Evolutionary conservation across 2,888 invertebrate genomes (phyloP), one percentile per base, ranked within the genome.

Genomic region (Synergus gifuensis): DNA sequence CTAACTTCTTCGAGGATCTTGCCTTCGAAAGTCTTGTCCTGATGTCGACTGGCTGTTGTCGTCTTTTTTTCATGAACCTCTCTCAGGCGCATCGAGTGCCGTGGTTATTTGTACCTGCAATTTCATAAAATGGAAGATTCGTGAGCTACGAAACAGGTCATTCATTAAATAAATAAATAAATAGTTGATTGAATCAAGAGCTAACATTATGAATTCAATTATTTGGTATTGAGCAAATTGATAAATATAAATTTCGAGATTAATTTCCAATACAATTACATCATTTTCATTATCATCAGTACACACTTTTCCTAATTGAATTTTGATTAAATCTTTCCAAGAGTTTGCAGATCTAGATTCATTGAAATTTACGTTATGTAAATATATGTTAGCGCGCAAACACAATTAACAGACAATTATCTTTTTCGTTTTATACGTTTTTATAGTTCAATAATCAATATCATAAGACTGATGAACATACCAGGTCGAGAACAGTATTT

Each of bases 101-200:
- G 88, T 89, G 90, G 91, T 91, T 91, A 91, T 91, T 90, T 91
- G 84, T 90, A 91, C 81, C 91, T 91, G 80, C 0, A 73, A 73
- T 54, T n/a, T 54, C 8, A 49, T 16, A 73, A 28, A n/a, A 58
- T n/a, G 54, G n/a, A 54, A 58, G 5, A 62, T 14, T 62, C 1
- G 12, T 62, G 28, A 62, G 28, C 2, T 46, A 11, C 28, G 28
- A 28, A 28, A 28, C 28, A 28, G 28, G 28, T 28, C 28, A 3
- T 28, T 28, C 3, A 28, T 28, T 28, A 28, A 28, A 28, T 36
- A 36, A 36, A 36, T 36, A 36, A 36, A 36, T 36, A 36, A 36
- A 36, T 36, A 36, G 5, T 36, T 7, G 36, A 36, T 36, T 36
- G 5, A 36, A 36, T 7, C 36, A 5, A 36, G 36, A 36, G 28